phyloP scores from a whole-genome alignment of 2,797 vertebrate species.

The Gymnocypris eckloni region DNA sequence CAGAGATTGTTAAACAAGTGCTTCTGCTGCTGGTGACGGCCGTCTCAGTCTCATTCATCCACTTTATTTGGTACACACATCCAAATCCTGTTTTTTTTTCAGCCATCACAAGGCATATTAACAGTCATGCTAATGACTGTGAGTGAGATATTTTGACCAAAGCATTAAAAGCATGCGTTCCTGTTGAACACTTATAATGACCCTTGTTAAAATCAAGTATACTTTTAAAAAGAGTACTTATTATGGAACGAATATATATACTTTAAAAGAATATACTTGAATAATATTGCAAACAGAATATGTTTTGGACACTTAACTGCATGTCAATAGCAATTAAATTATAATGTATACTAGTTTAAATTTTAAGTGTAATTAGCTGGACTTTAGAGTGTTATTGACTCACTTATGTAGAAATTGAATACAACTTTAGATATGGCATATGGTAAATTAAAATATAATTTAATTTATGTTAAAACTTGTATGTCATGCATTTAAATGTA shows the following conservation, averaged over 20 bases:
- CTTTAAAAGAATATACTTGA: background rate
- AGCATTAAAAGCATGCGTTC: background rate
- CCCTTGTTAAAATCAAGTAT: background rate
- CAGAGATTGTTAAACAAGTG: constrained; percentile 16
- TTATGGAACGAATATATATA: background rate
- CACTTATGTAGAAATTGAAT: background rate
- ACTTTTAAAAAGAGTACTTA: background rate
- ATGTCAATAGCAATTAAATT: background rate
- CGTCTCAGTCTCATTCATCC: background rate
- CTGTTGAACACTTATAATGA: background rate
- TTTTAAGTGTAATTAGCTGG: background rate
- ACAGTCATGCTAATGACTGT: background rate
- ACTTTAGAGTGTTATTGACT: background rate
- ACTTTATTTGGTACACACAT: background rate
- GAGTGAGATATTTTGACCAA: constrained; percentile 9
- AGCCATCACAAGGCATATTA: background rate
- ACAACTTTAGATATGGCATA: background rate
- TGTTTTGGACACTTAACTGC: background rate
- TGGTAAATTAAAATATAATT: background rate
- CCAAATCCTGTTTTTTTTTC: background rate
- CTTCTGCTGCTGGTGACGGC: background rate
- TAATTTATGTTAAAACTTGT: background rate
- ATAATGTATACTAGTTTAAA: background rate
- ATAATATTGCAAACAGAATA: background rate
- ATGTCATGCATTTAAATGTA: background rate